Evolutionary conservation across 2,113 vertebrate genomes (phyloP).

Genomic region (Phocoena sinus): DNA sequence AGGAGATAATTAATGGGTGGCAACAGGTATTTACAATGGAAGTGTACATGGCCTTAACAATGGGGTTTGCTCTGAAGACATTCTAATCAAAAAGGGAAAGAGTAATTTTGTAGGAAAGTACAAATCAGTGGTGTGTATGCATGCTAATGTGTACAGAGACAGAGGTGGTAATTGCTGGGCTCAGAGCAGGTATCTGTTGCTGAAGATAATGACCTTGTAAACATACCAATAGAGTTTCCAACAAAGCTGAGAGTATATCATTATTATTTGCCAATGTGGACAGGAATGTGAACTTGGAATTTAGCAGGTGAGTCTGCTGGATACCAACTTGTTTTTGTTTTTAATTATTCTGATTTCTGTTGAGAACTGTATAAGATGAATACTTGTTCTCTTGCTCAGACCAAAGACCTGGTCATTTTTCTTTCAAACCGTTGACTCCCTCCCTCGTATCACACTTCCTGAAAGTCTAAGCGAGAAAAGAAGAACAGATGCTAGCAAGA

Average conservation of each 20-base stretch:
- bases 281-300: not conserved
- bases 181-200: slow-evolving; percentile 2
- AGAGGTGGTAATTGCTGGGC: slow-evolving; percentile 54
- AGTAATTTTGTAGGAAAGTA: slow-evolving; percentile 69
- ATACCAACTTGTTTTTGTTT: not conserved
- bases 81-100: slow-evolving; percentile 74
- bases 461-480: not conserved
- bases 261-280: not conserved
- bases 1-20: slow-evolving; percentile 66
- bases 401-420: not conserved
- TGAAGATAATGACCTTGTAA: slow-evolving; percentile 40
- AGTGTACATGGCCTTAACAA: slow-evolving; percentile 67
- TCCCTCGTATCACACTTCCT: not conserved
- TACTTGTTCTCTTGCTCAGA: not conserved
- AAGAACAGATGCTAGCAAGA: not conserved
- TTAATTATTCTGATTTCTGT: slow-evolving; percentile 21
- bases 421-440: not conserved
- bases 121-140: slow-evolving; percentile 64
- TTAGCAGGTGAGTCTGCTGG: not conserved
- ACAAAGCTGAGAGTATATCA: not conserved
- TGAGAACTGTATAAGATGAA: not conserved
- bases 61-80: slow-evolving; percentile 59
- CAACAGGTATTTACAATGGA: slow-evolving; percentile 68
- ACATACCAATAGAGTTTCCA: not conserved
- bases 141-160: slow-evolving; percentile 49